Base-by-base conservation (phyloP, 1,140 invertebrate genomes). In the Lamellibrachia luymesi region DNA sequence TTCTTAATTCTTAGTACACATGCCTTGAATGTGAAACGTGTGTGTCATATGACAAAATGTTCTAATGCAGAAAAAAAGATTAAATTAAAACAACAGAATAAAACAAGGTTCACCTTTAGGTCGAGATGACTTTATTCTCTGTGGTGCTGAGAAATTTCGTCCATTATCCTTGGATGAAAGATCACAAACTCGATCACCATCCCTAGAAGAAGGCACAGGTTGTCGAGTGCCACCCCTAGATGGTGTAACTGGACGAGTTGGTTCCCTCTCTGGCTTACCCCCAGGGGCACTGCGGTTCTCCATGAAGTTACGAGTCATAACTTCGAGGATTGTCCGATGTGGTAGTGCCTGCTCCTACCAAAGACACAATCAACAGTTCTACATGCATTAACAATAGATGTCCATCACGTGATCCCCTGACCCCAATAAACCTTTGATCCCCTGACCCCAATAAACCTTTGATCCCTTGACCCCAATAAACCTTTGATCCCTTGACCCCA, bases 251-350 rank as follows among this genome's bases (percentile, higher is more conserved):
- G 38, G 64, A 22, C 13, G 5, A 80, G 64, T 22, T 22, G 64
- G 0, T 80, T 8, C 64, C 13, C 64, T 80, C 17, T 80, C 13
- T n/a, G 56, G 91, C 27, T 51, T 80, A 25, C 22, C 51, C 50
- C 7, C 89, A 93, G 2, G 25, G 89, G 89, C 50, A n/a, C 91
- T 90, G 80, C 50, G 93, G 90, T 51, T 93, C 64, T 94, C 94
- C 89, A 95, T n/a, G 56, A 95, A 94, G 92, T 94, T 94, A 93
- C 95, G 95, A 6, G 95, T 94, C 50, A 96, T 95, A 7, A 96
- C 94, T 94, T 96, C 95, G 50, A 96, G 89, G 95, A 96, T 96
- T 64, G 95, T 94, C 93, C 95, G 93, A n/a, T 95, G 93, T 8
- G 95, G 95, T n/a, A 94, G 56, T 17, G 92, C 64, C 90, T 94